Conservation (phyloP, 2,888 invertebrate genomes). For the Cephus sareptanus region DNA sequence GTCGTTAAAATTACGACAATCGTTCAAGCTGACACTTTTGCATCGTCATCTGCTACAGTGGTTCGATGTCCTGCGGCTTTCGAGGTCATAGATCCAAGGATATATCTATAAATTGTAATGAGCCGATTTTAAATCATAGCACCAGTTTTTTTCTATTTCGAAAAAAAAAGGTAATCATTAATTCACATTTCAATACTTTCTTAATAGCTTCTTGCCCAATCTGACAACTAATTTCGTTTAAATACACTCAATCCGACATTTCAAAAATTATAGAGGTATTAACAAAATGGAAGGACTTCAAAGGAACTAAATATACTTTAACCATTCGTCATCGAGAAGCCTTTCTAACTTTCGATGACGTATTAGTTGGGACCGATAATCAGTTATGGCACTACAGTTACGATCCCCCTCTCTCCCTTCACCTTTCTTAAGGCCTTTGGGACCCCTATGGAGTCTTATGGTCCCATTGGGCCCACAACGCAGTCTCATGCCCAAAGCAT, state of each 20-base stretch:
- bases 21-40: background rate
- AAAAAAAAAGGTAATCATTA: background rate
- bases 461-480: background rate
- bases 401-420: background rate
- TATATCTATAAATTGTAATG: background rate
- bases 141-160: background rate
- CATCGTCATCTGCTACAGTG: background rate
- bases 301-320: background rate
- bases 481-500: constrained; percentile 18
- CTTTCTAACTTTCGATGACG: constrained; percentile 7
- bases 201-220: background rate
- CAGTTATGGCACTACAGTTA: background rate
- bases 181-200: background rate
- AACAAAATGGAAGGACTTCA: background rate
- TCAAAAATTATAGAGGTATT: background rate
- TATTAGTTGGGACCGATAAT: background rate
- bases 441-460: background rate
- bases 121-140: background rate
- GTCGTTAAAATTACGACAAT: background rate
- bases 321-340: constrained; percentile 1
- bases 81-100: background rate
- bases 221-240: background rate
- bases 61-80: background rate
- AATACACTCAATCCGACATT: background rate
- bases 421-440: background rate